Conservation (phyloP, 53 echinoderm and acorn worm species). For the Echinometra lucunter region DNA sequence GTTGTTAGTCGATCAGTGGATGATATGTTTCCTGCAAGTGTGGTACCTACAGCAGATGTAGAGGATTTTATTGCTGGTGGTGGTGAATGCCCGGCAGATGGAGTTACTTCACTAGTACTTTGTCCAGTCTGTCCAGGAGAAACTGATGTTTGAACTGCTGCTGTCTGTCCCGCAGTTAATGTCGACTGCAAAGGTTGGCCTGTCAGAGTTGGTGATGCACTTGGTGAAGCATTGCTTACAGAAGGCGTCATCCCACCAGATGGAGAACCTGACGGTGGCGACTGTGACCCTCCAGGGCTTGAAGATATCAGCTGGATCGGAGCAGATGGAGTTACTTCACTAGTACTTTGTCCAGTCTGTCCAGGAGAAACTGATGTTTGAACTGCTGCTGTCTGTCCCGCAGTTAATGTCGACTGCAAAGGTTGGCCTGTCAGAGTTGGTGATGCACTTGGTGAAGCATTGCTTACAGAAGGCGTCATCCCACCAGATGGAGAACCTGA, state of each 20-base stretch:
- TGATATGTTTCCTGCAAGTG: neutral
- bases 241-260: too few species aligned
- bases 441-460: neutral
- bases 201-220: neutral
- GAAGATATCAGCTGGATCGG: neutral
- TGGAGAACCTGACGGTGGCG: conserved; percentile 3
- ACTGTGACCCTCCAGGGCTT: neutral
- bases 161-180: neutral
- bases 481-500: neutral
- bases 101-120: neutral
- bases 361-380: neutral
- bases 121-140: conserved; percentile 28
- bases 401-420: neutral
- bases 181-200: neutral
- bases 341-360: conserved; percentile 43
- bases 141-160: neutral
- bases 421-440: conserved; percentile 10
- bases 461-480: conserved; percentile 1
- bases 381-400: neutral
- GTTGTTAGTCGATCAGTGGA: neutral
- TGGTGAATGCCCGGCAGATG: neutral
- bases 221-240: neutral
- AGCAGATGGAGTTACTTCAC: neutral
- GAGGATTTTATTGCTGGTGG: neutral
- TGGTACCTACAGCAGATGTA: neutral